phyloP scores from a whole-genome alignment of 2,113 vertebrate genomes.

The Tetrax tetrax region DNA sequence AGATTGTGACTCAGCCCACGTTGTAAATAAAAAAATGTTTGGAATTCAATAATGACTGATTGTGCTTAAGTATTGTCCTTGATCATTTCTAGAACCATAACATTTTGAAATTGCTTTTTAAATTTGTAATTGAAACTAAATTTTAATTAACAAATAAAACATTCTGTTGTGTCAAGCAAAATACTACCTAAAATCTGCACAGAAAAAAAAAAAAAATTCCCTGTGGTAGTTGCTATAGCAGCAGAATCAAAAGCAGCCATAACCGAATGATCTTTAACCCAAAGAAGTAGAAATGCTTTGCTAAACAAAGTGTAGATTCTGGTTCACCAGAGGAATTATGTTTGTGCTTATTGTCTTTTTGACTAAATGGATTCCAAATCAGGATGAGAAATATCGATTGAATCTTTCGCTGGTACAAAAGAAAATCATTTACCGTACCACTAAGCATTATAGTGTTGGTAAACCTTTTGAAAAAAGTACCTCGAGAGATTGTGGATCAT shows the following conservation, averaged over 20 bases:
- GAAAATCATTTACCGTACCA: not conserved
- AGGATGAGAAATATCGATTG: not conserved
- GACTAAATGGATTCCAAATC: not conserved
- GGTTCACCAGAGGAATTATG: not conserved
- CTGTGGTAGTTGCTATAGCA: slow-evolving; percentile 49
- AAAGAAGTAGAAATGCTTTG: not conserved
- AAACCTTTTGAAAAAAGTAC: not conserved
- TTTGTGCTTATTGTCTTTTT: not conserved
- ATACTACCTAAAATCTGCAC: not conserved
- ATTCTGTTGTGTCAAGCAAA: not conserved
- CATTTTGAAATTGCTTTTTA: not conserved
- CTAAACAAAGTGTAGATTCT: not conserved
- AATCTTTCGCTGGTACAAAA: not conserved
- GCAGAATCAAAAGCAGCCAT: slow-evolving; percentile 24
- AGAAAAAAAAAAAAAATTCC: not conserved
- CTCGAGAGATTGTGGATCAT: not conserved
- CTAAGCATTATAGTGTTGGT: not conserved
- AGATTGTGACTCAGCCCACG: not conserved
- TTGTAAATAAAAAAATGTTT: not conserved
- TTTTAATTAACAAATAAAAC: not conserved
- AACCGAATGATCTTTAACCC: slow-evolving; percentile 19
- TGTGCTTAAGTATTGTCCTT: not conserved
- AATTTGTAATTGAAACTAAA: not conserved
- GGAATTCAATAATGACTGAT: not conserved
- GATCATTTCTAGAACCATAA: not conserved